Conservation (phyloP, 2,888 invertebrate species). For the Campoplex nolae region DNA sequence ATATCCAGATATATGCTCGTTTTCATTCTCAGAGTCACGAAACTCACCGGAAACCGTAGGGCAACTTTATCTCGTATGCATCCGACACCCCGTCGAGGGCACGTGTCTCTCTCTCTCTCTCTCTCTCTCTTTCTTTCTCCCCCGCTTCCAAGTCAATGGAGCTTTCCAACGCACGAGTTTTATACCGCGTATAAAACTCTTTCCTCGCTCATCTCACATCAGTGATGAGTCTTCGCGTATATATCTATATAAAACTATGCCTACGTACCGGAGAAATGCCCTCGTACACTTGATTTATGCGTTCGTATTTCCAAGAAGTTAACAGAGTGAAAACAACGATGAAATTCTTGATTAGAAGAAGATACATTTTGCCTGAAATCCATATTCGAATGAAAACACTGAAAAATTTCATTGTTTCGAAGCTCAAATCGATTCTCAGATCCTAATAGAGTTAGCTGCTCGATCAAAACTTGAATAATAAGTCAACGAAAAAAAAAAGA, state of each 20-base stretch:
- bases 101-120: constrained; percentile 65
- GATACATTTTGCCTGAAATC: neutral
- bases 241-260: constrained; percentile 29
- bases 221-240: constrained; percentile 44
- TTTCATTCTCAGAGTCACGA: constrained; percentile 71
- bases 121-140: constrained; percentile 18
- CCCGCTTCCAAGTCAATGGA: constrained; percentile 55
- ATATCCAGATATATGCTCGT: constrained; percentile 47
- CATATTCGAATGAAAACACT: neutral
- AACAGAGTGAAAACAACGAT: constrained; percentile 26
- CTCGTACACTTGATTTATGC: constrained; percentile 59
- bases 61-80: constrained; percentile 78
- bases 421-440: neutral
- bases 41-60: constrained; percentile 76
- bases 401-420: neutral
- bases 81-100: constrained; percentile 77
- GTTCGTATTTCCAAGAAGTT: constrained; percentile 50
- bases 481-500: neutral
- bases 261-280: constrained; percentile 44
- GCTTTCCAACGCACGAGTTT: constrained; percentile 65
- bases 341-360: constrained; percentile 32
- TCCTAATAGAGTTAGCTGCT: neutral
- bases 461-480: neutral
- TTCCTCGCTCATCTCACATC: constrained; percentile 59
- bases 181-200: constrained; percentile 54